Conservation (phyloP, 37 sponge, comb jelly and placozoan genomes). For the Oscarella lobularis region DNA sequence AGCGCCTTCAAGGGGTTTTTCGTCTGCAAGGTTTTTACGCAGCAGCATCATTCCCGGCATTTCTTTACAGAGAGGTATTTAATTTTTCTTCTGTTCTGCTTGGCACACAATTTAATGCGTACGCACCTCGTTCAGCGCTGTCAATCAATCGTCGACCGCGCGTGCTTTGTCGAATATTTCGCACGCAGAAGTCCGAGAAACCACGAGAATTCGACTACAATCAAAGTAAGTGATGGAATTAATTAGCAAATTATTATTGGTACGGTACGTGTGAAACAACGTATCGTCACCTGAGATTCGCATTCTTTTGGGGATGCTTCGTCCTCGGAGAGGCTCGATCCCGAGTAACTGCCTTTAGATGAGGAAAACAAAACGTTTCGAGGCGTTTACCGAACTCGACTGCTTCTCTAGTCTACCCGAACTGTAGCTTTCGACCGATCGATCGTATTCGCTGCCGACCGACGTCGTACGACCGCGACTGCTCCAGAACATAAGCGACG, state of each 20-base stretch:
- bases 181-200: not conserved
- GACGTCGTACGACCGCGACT: not conserved
- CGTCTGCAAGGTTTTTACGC: constrained; percentile 46
- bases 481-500: not conserved
- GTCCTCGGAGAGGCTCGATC: not conserved
- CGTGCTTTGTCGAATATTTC: not conserved
- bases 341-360: not conserved
- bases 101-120: too few species aligned
- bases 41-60: constrained; percentile 80
- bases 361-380: not conserved
- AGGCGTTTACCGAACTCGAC: not conserved
- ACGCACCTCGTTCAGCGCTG: not conserved
- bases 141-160: not conserved
- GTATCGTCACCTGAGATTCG: not conserved
- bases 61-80: constrained; percentile 14
- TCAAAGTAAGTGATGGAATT: not conserved
- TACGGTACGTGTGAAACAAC: too few species aligned
- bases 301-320: not conserved
- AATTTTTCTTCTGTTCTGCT: too few species aligned
- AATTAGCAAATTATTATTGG: not conserved
- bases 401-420: too few species aligned
- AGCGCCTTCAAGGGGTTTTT: constrained; percentile 54
- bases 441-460: not conserved
- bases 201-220: not conserved
- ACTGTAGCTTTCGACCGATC: not conserved